These are phyloP conservation scores for Lacerta viridis DNA, from an alignment of 2,797 vertebrate genomes.

Conservation along the genomic window DNA sequence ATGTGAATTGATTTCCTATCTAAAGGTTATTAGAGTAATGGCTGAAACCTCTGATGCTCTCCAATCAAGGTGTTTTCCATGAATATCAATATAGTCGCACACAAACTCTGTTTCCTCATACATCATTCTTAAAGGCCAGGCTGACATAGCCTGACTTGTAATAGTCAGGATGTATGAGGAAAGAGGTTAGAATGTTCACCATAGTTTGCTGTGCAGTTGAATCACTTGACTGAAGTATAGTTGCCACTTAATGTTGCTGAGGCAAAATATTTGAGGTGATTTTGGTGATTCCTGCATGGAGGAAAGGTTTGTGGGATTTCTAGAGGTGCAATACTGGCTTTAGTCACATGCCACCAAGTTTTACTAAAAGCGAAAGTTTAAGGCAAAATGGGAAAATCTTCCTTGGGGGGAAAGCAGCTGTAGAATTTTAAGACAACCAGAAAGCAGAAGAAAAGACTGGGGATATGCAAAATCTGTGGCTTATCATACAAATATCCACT, in stretches of 20 bases:
- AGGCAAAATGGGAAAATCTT: neutral
- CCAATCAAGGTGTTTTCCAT: conserved; percentile 25
- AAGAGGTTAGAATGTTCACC: neutral
- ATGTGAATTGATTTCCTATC: conserved; percentile 36
- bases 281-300: neutral
- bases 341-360: neutral
- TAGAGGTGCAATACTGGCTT: neutral
- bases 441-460: neutral
- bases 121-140: conserved; percentile 34
- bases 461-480: neutral
- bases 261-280: neutral
- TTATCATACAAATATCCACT: neutral
- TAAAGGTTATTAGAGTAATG: conserved; percentile 36
- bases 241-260: neutral
- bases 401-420: neutral
- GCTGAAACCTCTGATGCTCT: conserved; percentile 1
- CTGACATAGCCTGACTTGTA: neutral
- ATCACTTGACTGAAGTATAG: neutral
- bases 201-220: neutral
- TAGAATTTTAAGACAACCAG: neutral
- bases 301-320: neutral
- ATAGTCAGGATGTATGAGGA: neutral
- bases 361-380: neutral
- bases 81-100: conserved; percentile 18
- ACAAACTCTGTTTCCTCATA: conserved; percentile 17